Evolutionary conservation across 2,888 invertebrate species (phyloP).

Genomic region (Serripes groenlandicus): DNA sequence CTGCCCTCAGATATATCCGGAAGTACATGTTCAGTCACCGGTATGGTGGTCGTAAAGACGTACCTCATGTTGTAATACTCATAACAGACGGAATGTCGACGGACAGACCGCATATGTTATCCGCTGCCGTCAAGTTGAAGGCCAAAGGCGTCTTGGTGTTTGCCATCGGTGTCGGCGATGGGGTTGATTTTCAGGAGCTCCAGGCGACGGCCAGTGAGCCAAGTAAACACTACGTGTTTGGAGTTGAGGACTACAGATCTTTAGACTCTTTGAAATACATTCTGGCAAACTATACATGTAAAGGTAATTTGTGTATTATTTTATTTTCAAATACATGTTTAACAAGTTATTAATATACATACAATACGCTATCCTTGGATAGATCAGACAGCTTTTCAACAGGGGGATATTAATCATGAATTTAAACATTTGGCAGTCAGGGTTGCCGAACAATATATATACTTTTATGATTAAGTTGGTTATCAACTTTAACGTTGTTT

Average conservation of each 20-base stretch:
- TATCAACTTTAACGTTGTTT: too few species aligned
- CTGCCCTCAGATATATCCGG: constrained; percentile 58
- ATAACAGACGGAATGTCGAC: constrained; percentile 73
- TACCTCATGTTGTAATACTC: constrained; percentile 67
- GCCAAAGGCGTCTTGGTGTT: constrained; percentile 68
- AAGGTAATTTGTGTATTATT: constrained; percentile 42
- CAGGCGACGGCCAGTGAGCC: constrained; percentile 55
- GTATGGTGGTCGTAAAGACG: constrained; percentile 62
- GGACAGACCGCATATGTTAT: constrained; percentile 50
- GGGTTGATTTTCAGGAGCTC: constrained; percentile 58
- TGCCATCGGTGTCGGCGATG: constrained; percentile 70
- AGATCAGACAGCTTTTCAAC: too few species aligned
- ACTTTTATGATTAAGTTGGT: too few species aligned
- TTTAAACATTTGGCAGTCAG: too few species aligned
- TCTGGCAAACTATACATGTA: constrained; percentile 57
- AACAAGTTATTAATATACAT: too few species aligned
- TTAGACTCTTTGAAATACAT: constrained; percentile 54
- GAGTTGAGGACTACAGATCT: constrained; percentile 51
- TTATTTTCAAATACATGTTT: too few species aligned
- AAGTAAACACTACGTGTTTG: constrained; percentile 51
- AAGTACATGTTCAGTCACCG: constrained; percentile 68
- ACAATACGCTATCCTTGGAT: too few species aligned
- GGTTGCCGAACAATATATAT: too few species aligned
- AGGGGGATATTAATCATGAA: too few species aligned
- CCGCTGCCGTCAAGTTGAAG: constrained; percentile 55